Conservation (phyloP, 2,113 vertebrate genomes). For the Nycticryphes semicollaris region DNA sequence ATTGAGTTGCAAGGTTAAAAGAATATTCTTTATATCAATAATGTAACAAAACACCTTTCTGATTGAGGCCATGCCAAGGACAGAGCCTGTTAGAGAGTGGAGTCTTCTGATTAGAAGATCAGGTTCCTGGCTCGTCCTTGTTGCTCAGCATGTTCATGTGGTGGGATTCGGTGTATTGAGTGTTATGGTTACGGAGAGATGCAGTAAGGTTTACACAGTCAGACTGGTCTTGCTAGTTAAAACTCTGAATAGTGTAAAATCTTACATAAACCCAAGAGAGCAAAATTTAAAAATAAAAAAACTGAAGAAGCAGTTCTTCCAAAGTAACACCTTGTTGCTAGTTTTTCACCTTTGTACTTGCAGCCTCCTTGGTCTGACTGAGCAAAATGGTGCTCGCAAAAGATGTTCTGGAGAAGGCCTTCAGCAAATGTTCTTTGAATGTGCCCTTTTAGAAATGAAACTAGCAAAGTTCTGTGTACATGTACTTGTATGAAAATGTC, state of each 20-base stretch:
- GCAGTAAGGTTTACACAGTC: not conserved
- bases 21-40: not conserved
- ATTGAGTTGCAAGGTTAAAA: not conserved
- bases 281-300: not conserved
- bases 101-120: not conserved
- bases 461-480: not conserved
- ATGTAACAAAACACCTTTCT: not conserved
- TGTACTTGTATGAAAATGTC: not conserved
- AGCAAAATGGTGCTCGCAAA: not conserved
- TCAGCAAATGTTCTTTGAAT: not conserved
- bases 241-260: not conserved
- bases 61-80: not conserved
- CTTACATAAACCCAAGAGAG: not conserved
- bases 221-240: not conserved
- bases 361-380: not conserved
- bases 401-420: not conserved
- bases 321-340: not conserved
- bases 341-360: accelerated
- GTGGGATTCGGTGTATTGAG: not conserved
- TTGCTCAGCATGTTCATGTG: not conserved
- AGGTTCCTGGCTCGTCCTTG: accelerated
- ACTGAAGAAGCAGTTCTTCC: not conserved
- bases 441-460: not conserved
- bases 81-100: not conserved
- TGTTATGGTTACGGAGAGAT: not conserved